Percentiles rank a stretch among this genome's conserved stretches.
Evolutionary conservation across 2,113 vertebrate species (phyloP).

Genomic region (Brachyhypopomus gauderio): DNA sequence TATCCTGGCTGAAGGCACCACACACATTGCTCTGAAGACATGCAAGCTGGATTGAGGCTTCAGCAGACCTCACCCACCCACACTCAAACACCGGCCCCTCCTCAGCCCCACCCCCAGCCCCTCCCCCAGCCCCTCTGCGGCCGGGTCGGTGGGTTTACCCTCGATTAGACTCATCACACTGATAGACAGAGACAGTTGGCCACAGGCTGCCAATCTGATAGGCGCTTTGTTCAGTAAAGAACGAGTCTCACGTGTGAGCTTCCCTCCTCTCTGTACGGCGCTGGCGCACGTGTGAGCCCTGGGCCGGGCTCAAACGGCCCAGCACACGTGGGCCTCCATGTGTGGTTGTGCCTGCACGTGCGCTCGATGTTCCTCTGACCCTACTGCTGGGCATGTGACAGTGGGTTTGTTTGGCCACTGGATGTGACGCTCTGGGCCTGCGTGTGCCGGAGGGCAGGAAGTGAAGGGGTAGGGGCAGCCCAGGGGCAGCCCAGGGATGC

Average conservation of each 20-base stretch:
- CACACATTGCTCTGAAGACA: conserved; percentile 37
- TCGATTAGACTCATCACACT: conserved; percentile 54
- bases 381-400: conserved; percentile 6
- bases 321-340: not conserved
- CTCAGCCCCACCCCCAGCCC: not conserved
- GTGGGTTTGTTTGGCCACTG: conserved; percentile 22
- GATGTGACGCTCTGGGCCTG: conserved; percentile 16
- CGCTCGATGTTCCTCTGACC: not conserved
- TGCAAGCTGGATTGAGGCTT: conserved; percentile 2
- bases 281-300: conserved; percentile 40
- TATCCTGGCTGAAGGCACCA: conserved; percentile 19
- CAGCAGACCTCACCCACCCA: not conserved
- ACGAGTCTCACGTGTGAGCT: conserved; percentile 54
- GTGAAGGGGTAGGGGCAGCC: conserved; percentile 4
- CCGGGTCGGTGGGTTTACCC: conserved; percentile 60
- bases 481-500: not conserved
- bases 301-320: conserved; percentile 11
- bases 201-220: conserved; percentile 59
- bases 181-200: conserved; percentile 69
- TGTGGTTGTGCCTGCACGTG: conserved; percentile 23
- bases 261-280: conserved; percentile 53
- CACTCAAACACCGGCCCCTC: conserved; percentile 1
- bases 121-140: conserved; percentile 8
- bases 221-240: conserved; percentile 62
- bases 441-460: conserved; percentile 21